Percentiles rank a stretch among this genome's conserved stretches.
Conservation (phyloP, 2,797 vertebrate species). For the Lithobates sylvaticus region DNA sequence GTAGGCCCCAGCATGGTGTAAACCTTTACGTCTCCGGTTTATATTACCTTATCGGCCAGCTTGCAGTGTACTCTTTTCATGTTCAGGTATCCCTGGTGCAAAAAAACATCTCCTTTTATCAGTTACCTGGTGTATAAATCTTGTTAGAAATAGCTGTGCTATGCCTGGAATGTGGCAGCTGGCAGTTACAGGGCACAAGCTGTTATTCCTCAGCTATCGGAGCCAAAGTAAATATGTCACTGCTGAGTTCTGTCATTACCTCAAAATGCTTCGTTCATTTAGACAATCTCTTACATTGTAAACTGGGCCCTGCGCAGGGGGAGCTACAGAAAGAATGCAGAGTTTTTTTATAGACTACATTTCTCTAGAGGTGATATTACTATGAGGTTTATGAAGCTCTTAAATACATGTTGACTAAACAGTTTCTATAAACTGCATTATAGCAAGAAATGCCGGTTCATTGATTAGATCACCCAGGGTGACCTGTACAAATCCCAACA, state of each 20-base stretch:
- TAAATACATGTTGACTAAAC: constrained; percentile 20
- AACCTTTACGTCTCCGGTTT: neutral
- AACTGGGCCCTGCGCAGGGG: neutral
- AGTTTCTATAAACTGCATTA: neutral
- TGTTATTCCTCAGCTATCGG: neutral
- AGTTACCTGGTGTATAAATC: constrained; percentile 25
- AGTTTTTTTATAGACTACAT: neutral
- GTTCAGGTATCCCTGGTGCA: neutral
- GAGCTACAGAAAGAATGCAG: neutral
- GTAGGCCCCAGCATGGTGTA: neutral
- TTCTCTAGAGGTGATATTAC: neutral
- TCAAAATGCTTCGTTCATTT: neutral
- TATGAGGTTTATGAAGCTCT: neutral
- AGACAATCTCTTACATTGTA: constrained; percentile 3
- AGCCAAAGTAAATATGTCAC: constrained; percentile 27
- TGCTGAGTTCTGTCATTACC: neutral
- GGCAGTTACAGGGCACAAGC: neutral
- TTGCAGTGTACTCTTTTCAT: neutral
- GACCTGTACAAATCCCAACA: neutral
- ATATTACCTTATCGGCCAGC: neutral
- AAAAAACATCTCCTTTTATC: neutral
- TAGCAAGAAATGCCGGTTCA: neutral
- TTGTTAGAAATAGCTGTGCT: neutral
- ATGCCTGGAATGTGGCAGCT: constrained; percentile 17
- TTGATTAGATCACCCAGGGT: neutral